These are phyloP conservation scores for Nymphalis polychloros DNA, from an alignment of 2,888 invertebrate genomes.

Conservation along the genomic window DNA sequence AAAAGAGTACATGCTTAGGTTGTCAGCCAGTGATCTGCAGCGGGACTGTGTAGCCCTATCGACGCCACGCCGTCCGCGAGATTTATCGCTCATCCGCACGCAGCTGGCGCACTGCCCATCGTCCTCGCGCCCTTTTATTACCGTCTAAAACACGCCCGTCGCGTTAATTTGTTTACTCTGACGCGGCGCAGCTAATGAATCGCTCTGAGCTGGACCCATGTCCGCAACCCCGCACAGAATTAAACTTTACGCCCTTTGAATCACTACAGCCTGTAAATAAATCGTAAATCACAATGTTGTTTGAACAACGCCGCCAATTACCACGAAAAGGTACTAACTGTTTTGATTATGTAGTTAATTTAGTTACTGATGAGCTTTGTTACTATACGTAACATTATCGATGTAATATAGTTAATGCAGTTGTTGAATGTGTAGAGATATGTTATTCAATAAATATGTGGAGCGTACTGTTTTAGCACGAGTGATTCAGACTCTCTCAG, in stretches of 20 bases:
- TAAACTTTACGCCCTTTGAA: constrained; percentile 75
- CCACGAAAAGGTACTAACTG: constrained; percentile 16
- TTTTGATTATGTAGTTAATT: constrained; percentile 17
- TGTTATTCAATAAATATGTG: constrained; percentile 65
- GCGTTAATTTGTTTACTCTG: constrained; percentile 81
- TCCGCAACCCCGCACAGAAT: constrained; percentile 63
- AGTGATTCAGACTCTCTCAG: constrained; percentile 77
- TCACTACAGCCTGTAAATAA: constrained; percentile 70
- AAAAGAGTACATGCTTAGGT: constrained; percentile 37
- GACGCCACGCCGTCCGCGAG: constrained; percentile 54
- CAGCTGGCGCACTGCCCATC: constrained; percentile 71
- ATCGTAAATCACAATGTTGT: constrained; percentile 65
- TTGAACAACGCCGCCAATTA: constrained; percentile 26
- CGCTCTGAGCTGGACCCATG: constrained; percentile 74
- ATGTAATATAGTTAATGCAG: neutral
- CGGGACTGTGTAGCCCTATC: constrained; percentile 38
- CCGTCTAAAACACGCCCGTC: constrained; percentile 75
- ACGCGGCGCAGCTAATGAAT: constrained; percentile 79
- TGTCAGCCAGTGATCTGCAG: constrained; percentile 35
- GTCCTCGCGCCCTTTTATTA: constrained; percentile 78
- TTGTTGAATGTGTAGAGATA: constrained; percentile 30
- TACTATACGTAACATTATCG: neutral
- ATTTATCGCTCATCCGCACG: constrained; percentile 71
- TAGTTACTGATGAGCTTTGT: neutral
- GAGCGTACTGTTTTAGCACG: constrained; percentile 74